A percentile compares a stretch with the other conserved stretches of the same genome.
Evolutionary conservation across 2,113 vertebrate species (phyloP).

Genomic region (Syngnathus floridae): DNA sequence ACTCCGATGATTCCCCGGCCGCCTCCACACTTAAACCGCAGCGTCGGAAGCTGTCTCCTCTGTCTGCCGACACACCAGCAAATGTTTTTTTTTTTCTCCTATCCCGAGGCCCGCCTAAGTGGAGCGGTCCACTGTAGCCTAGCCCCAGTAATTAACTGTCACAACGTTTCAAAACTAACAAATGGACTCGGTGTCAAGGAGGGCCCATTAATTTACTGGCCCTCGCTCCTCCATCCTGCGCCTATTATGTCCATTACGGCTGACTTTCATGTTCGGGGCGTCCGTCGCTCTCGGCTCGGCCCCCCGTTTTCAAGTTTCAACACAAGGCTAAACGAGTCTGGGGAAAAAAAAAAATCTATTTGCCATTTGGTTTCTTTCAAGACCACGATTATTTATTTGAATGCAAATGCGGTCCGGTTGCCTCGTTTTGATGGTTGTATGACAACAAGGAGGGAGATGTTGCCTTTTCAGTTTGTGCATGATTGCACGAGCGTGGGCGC

Average conservation of each 20-base stretch:
- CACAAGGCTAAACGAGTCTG: neutral
- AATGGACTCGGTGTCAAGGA: constrained; percentile 66
- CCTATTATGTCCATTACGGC: constrained; percentile 63
- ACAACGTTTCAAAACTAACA: constrained; percentile 68
- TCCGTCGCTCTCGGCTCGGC: constrained; percentile 28
- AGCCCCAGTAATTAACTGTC: constrained; percentile 69
- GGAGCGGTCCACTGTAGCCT: constrained; percentile 51
- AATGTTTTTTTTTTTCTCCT: constrained; percentile 44
- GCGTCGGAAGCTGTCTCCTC: constrained; percentile 33
- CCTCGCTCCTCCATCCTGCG: constrained; percentile 48
- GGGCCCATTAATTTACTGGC: constrained; percentile 64
- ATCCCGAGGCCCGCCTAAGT: constrained; percentile 41
- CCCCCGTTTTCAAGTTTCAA: constrained; percentile 7
- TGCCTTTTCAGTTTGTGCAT: neutral
- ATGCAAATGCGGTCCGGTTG: neutral
- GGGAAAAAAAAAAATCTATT: neutral
- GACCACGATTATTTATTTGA: too few species aligned
- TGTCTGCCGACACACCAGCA: constrained; percentile 37
- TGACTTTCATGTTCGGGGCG: constrained; percentile 36
- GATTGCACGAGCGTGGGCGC: constrained; percentile 25
- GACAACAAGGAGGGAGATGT: neutral
- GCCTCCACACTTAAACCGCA: constrained; percentile 29
- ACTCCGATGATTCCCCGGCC: constrained; percentile 5
- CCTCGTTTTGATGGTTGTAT: neutral
- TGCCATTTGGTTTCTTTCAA: too few species aligned